Base-by-base conservation (phyloP, 2,797 vertebrate genomes). In the Alauda arvensis region DNA sequence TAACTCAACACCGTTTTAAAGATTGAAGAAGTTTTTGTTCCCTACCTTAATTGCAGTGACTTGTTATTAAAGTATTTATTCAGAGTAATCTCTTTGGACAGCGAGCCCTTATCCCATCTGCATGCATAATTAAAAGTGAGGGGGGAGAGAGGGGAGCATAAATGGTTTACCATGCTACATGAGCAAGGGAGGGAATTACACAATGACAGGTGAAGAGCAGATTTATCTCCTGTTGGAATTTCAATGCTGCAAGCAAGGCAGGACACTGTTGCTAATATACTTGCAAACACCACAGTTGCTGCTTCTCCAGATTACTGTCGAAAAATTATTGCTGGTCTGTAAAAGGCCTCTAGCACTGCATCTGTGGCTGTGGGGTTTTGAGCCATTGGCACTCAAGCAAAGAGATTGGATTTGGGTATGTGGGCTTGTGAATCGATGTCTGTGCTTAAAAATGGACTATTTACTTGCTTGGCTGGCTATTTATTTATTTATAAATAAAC, bases 11-110 rank as follows among this genome's bases (percentile, higher is more conserved):
- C 89, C 74, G 39, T 92, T 95, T 96, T 96, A 93, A 92, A 95
- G 93, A 95, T 94, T 93, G 94, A 95, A 96, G 89, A 96, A 96
- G 89, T 95, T 94, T 77, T 90, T 91, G 74, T 94, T 93, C 86
- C 91, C 82, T 92, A 75, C 86, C 87, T 95, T 96, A 95, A 95
- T 96, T 95, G 82, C 74, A 5, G 92, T 94, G 90, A 92, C 89
- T 91, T 93, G 83, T 95, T 96, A 69, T 96, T 96, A 95, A 95
- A 95, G 82, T 95, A 90, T 96, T 96, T 95, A 87, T 95, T 90
- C 77, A 94, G 93, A 94, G 91, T 96, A 95, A 96, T 97, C 82
- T 93, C 82, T 95, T 85, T 96, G 95, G 94, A 94, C 85, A 95
- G 93, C 83, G 88, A 95, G 92, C 95, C 93, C 91, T 95, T 94